Evolutionary conservation across 2,888 invertebrate species (phyloP), one percentile per base, ranked within the genome.

Genomic region (Busseola fusca): DNA sequence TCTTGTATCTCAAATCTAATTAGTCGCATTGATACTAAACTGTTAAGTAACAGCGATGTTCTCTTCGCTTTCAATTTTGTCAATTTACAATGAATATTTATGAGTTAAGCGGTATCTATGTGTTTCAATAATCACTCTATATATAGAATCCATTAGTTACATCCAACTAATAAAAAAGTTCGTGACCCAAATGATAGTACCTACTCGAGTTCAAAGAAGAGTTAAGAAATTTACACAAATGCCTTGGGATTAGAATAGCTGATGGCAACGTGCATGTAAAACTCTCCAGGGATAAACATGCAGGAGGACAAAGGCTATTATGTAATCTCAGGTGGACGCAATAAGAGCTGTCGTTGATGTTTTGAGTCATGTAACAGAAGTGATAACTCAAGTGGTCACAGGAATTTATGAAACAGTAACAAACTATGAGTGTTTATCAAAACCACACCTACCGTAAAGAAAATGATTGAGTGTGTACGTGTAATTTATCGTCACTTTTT

Each of bases 241-340:
- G 69, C 42, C 70, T 78, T 75, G 76, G 72, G 78, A 78, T 72
- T 67, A 81, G 64, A 81, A 82, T 78, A 69, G 54, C 64, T 60
- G 64, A 50, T 70, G 80, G 74, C 42, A 60, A 63, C 71, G 67
- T 66, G 65, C 66, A 56, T 82, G 74, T 66, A 63, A 66, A 77
- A 76, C 42, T 62, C 72, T 66, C 74, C 50, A 72, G 77, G 84
- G 84, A 87, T 85, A 86, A 88, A 87, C 86, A 86, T 81, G 27
- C 72, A 80, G 79, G 82, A 80, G 79, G 82, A 90, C 89, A 90
- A 90, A 87, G 75, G 81, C 84, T 74, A 88, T 91, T 90, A 88
- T 87, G 83, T 72, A 54, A 71, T 54, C 65, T 60, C 58, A 70
- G 48, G 52, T 64, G 63, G 54, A 66, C 64, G 76, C 67, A 76